Evolutionary conservation across 2,888 invertebrate species (phyloP), one percentile per base, ranked within the genome.

Genomic region (Troides aeacus): DNA sequence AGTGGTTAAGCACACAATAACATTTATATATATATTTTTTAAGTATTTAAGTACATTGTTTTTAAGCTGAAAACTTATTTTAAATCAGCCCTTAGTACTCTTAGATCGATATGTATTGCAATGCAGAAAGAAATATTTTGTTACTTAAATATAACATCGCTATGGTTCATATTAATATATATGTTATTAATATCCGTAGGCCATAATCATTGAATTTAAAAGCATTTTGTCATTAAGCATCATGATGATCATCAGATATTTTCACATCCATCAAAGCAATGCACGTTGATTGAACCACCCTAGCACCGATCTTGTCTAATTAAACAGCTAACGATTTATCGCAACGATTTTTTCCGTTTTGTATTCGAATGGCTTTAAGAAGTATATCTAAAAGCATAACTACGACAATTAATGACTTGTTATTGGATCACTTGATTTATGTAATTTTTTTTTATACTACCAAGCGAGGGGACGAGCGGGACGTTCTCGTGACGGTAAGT

Each of bases 261-360:
- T 23, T 58, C 53, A 18, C 53, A 46, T 46, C 46, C 15, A 53
- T 53, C 23, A 23, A 58, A 61, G 42, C 61, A 12, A 21, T 21
- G 15, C 39, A n/a, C 6, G 42, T 39, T 61, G 4, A 61, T 61
- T 39, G 21, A 18, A 39, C 42, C 36, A 30, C 39, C 18, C 39
- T 1, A 5, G 12, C 42, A 17, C n/a, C 61, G 21, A 39, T 3
- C n/a, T 42, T 42, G n/a, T 42, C 1, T 18, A 24, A 18, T 30
- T 36, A 36, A 60, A 23, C 21, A 30, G 18, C 8, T 42, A 42
- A 36, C 42, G 39, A 39, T 39, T 36, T 61, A 21, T 61, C 61
- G 39, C 39, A 10, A n/a, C n/a, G 8, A 21, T 61, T 61, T 39
- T 42, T 2, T 61, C 18, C 77, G 77, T 57, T 57, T 57, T 21